A percentile compares a stretch with the other conserved stretches of the same genome.
Conservation (phyloP, 2,113 vertebrate species). For the Ceyx cyanopectus region DNA sequence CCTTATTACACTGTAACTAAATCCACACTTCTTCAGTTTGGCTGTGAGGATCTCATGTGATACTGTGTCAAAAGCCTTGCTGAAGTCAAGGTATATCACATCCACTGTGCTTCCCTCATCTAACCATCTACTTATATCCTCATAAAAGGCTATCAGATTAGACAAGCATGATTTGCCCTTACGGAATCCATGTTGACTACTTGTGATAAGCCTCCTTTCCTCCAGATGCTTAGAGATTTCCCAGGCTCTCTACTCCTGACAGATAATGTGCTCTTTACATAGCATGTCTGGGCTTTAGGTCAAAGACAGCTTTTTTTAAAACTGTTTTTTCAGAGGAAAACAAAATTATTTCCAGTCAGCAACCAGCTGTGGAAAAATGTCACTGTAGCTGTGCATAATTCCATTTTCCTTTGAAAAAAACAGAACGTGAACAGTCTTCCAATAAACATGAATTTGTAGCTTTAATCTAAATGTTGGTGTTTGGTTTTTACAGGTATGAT, state of each 20-base stretch:
- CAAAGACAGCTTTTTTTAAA: neutral
- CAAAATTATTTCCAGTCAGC: neutral
- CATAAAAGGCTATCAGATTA: no score
- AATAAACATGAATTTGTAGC: neutral
- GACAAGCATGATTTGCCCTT: no score
- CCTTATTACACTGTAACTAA: no score
- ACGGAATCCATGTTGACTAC: no score
- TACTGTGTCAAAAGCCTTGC: no score
- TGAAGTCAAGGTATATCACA: no score
- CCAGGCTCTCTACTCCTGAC: neutral
- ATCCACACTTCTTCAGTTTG: no score
- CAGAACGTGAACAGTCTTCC: neutral
- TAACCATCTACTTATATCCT: no score
- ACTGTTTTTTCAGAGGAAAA: neutral
- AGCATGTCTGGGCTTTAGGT: neutral
- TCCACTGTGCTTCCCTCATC: no score
- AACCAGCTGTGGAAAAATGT: neutral
- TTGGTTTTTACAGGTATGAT: slow-evolving; percentile 81
- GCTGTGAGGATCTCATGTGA: no score
- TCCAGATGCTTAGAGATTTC: neutral
- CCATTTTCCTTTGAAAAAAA: neutral
- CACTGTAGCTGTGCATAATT: neutral
- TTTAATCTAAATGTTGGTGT: neutral
- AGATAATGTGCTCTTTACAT: neutral
- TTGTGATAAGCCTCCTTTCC: no score